phyloP scores from a whole-genome alignment of 1,140 invertebrate genomes.

The Aradophagus sp. region DNA sequence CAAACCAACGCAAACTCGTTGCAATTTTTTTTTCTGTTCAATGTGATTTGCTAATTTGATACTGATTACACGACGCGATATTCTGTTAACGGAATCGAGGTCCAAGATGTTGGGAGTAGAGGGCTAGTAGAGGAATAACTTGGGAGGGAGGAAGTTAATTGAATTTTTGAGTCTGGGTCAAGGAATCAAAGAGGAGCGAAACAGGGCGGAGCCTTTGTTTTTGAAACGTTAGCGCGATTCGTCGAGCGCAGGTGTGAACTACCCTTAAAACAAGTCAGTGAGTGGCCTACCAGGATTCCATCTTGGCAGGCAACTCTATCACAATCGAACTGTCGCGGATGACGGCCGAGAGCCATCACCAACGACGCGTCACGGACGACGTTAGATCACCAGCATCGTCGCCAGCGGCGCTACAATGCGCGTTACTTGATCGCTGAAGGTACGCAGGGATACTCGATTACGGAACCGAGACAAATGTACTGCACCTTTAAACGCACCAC shows the following conservation, averaged over 20 bases:
- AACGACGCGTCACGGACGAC: constrained; percentile 59
- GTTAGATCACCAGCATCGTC: constrained; percentile 62
- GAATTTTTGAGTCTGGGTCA: not conserved
- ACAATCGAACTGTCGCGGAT: constrained; percentile 67
- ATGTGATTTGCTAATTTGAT: constrained; percentile 49
- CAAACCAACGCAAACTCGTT: constrained; percentile 50
- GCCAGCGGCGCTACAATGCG: constrained; percentile 53
- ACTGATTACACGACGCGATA: constrained; percentile 51
- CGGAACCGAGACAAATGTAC: constrained; percentile 62
- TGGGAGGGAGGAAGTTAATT: not conserved
- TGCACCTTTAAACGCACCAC: constrained; percentile 70
- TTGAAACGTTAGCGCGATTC: constrained; percentile 39
- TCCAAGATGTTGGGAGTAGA: not conserved
- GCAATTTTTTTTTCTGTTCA: constrained; percentile 41
- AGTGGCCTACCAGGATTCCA: constrained; percentile 58
- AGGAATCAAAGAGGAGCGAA: not conserved
- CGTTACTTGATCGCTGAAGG: constrained; percentile 48
- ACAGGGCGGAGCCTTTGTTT: constrained; percentile 7
- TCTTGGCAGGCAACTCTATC: constrained; percentile 65
- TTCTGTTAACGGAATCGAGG: constrained; percentile 40
- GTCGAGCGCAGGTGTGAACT: constrained; percentile 62
- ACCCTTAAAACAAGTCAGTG: constrained; percentile 64
- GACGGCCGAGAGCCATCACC: constrained; percentile 54
- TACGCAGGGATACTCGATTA: constrained; percentile 51
- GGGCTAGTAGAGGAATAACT: not conserved